A percentile compares a stretch with the other conserved stretches of the same genome.
phyloP scores from a whole-genome alignment of 1,140 invertebrate species.

The Heterodera carotae region DNA sequence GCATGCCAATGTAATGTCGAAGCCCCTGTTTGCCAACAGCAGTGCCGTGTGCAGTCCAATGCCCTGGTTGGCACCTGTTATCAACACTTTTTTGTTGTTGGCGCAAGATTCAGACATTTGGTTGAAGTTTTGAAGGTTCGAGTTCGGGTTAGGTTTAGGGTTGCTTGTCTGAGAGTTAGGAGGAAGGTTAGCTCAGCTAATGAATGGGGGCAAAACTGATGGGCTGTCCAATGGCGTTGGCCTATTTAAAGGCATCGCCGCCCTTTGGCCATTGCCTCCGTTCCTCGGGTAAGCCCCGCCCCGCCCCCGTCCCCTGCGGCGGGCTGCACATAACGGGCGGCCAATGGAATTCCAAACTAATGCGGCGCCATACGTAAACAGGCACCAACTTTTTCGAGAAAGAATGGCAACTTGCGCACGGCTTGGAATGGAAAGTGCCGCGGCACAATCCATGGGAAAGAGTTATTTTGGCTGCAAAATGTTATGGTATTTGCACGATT shows the following conservation, averaged over 20 bases:
- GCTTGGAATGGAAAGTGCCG: too few species aligned
- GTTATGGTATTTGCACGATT: neutral
- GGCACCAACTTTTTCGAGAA: neutral
- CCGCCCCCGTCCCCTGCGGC: too few species aligned
- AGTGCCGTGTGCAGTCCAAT: conserved; percentile 41
- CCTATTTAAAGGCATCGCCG: neutral
- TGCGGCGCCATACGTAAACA: neutral
- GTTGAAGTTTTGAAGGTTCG: neutral
- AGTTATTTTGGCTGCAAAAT: neutral
- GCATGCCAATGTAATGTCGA: conserved; percentile 43
- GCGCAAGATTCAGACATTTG: neutral
- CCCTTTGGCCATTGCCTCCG: neutral
- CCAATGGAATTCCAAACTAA: neutral
- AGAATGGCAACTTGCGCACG: neutral
- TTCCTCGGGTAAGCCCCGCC: neutral
- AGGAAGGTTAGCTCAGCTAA: neutral
- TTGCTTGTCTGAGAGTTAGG: neutral
- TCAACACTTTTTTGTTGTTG: conserved; percentile 36
- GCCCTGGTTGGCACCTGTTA: conserved; percentile 48
- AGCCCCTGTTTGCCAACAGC: conserved; percentile 40
- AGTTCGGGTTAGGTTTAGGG: neutral
- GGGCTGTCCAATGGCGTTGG: neutral
- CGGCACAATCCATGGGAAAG: neutral
- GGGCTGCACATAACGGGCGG: neutral
- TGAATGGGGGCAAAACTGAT: neutral